Conservation (phyloP, 2,888 invertebrate genomes). For the Agrochola litura region DNA sequence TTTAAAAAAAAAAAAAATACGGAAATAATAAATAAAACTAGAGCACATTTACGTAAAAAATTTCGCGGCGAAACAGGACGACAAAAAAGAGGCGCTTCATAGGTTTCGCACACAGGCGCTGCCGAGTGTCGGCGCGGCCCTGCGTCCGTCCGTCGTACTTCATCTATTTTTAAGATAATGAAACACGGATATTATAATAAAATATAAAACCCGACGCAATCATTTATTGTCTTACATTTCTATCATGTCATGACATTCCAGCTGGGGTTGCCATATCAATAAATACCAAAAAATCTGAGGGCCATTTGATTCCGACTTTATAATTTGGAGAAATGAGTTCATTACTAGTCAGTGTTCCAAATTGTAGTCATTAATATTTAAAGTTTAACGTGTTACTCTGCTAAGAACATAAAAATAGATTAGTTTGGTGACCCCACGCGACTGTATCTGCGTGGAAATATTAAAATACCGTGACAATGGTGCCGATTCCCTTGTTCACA, state of each 20-base stretch:
- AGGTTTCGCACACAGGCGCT: no score
- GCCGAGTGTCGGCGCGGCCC: no score
- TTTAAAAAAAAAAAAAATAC: no score
- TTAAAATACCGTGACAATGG: conserved; percentile 18
- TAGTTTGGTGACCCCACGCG: conserved; percentile 46
- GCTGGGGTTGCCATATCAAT: background rate
- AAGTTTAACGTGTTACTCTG: conserved; percentile 14
- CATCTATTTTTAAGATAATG: conserved; percentile 50
- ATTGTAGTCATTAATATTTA: conserved; percentile 20
- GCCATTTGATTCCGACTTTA: background rate
- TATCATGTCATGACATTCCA: background rate
- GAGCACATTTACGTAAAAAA: no score
- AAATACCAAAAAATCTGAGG: background rate
- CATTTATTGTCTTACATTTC: conserved; percentile 10
- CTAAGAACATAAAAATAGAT: conserved; percentile 45
- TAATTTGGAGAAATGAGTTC: conserved; percentile 14
- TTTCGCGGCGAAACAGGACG: no score
- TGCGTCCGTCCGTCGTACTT: conserved; percentile 14
- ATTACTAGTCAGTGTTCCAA: conserved; percentile 4
- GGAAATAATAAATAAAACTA: no score
- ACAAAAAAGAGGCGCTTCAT: no score
- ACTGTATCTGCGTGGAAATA: conserved; percentile 19
- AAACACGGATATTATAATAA: conserved; percentile 36
- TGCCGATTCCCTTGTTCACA: no score
- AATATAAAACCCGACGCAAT: conserved; percentile 10